Evolutionary conservation across 2,797 vertebrate genomes (phyloP), one percentile per base, ranked within the genome.

Genomic region (Acanthopagrus latus): DNA sequence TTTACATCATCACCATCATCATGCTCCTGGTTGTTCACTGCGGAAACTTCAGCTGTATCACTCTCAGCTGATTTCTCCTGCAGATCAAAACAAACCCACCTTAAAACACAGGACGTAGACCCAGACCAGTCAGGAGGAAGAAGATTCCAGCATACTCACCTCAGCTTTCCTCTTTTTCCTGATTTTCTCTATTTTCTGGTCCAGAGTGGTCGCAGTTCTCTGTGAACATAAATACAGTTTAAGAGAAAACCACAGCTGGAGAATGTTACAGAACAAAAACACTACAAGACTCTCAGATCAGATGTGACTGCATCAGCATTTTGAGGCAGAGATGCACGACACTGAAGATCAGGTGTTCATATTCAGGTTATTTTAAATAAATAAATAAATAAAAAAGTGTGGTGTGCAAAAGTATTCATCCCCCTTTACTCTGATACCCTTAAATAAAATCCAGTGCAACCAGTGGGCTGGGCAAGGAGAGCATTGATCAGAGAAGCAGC

Each of bases 121-220:
- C 9, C 38, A 4, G 29, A 29, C 21, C 52, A 2, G 23, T 6
- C 21, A 58, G 25, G 17, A 18, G 3, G 25, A 11, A 57, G 7
- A 16, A 58, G 1, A 2, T 5, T 2, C 9, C 9, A 1, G 3
- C 12, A 11, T 10, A 59, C 94, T 92, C 66, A 99, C 98, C 96
- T 98, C 96, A 0, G 89, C 88, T 84, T 96, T 97, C 83, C 97
- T 96, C 62, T 95, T 96, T 92, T 97, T 97, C 23, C 98, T 92
- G 69, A 99, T 95, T 89, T 96, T 96, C 70, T 98, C 97, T 6
- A 99, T 99, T 92, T 99, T 99, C 89, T 99, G 96, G 63, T 99
- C 98, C 84, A 99, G 85, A 0, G 97, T 99, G 1, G 98, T 99
- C 5, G 94, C 92, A 7, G 92, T 90, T 92, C 90, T 97, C 98